Base-by-base conservation (phyloP, 1,140 invertebrate genomes). In the Trachymyrmex septentrionalis region DNA sequence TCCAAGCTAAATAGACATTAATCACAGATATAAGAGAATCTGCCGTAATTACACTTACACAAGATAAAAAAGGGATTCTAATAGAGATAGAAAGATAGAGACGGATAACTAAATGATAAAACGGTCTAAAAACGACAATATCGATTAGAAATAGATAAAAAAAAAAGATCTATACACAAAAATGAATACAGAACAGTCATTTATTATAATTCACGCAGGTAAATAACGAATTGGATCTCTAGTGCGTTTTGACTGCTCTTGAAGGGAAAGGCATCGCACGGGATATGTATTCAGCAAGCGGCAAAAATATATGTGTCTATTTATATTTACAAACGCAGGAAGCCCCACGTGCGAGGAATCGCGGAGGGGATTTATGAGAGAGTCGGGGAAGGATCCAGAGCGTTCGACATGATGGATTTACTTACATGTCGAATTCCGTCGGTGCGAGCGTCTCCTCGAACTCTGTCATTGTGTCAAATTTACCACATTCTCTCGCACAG, bases 361-460 rank as follows among this genome's bases (percentile, higher is more conserved):
- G 3, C 6, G 30, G 34, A 7, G 64, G 64, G 12, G 30, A 21
- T 50, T 50, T 16, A 34, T 34, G 16, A 19, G 10, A 75, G 14
- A 19, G 16, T 3, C 1, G 7, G 6, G n/a, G n/a, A 16, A 3
- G 0, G 0, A 10, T 9, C 3, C 2, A 21, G 44, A 27, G 3
- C 2, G 38, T 71, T 44, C 16, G 19, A 14, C 21, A 4, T 9
- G 2, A 3, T 30, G n/a, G 2, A 48, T 34, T 73, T 73, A 84
- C 80, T 84, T 9, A 84, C 80, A 34, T 21, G 4, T 84, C 80
- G 5, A 84, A 38, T 7, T 84, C 80, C 80, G 30, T 24, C 3
- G 24, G 14, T 2, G 12, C 55, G 7, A 84, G 19, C 12, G 80
- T 84, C 4, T 84, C 80, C 55, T 84, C 80, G 69, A 84, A 84